Evolutionary conservation across 2,888 invertebrate species (phyloP).

Genomic region (Melinaea menophilus): DNA sequence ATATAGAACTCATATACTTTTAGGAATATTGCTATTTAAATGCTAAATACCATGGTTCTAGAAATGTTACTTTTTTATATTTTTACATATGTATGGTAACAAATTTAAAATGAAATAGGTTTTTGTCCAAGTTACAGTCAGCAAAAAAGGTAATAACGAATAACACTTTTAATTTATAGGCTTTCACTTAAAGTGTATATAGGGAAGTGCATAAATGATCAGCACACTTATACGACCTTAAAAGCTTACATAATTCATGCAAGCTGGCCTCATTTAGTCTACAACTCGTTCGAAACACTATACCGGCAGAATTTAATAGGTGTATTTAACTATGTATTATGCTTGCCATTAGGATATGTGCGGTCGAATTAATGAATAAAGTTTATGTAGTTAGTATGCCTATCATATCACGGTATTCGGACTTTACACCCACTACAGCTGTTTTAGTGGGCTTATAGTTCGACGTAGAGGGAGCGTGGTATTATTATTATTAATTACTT

Average conservation of each 20-base stretch:
- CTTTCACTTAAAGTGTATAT: slow-evolving; percentile 37
- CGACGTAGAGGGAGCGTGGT: slow-evolving; percentile 88
- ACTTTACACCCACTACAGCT: not conserved
- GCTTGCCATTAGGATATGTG: not conserved
- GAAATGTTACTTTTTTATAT: too few species aligned
- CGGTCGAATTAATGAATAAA: not conserved
- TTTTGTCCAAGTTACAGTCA: too few species aligned
- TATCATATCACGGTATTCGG: not conserved
- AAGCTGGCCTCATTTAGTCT: slow-evolving; percentile 45
- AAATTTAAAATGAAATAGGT: too few species aligned
- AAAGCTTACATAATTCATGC: slow-evolving; percentile 46
- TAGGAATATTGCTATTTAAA: slow-evolving; percentile 8
- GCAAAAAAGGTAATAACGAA: not conserved
- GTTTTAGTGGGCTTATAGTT: slow-evolving; percentile 79
- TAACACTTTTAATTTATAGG: slow-evolving; percentile 1
- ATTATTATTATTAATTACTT: slow-evolving; percentile 88
- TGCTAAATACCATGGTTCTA: not conserved
- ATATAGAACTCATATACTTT: slow-evolving; percentile 30
- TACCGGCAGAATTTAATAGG: slow-evolving; percentile 26
- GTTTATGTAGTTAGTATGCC: not conserved
- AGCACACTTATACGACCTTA: slow-evolving; percentile 50
- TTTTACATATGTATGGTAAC: too few species aligned
- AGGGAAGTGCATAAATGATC: slow-evolving; percentile 47
- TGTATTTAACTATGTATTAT: slow-evolving; percentile 19
- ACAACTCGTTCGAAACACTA: slow-evolving; percentile 34